phyloP scores from a whole-genome alignment of 2,113 vertebrate species.

The Diphyllodes magnificus region DNA sequence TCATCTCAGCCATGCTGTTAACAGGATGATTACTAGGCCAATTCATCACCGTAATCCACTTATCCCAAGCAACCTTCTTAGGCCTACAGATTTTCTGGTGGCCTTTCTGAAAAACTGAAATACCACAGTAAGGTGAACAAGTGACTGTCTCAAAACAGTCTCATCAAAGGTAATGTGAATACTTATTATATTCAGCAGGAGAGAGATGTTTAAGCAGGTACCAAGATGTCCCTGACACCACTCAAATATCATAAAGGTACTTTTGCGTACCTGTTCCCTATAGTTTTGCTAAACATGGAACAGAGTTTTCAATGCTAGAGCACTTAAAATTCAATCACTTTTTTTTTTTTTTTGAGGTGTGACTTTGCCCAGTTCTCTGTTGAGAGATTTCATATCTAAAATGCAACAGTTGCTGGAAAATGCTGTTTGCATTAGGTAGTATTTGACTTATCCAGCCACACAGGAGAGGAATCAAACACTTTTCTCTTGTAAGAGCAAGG shows the following conservation, averaged over 20 bases:
- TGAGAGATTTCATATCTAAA: neutral
- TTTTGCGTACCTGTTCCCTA: neutral
- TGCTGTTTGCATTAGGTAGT: neutral
- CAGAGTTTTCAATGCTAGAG: neutral
- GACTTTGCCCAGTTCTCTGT: neutral
- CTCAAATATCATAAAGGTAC: neutral
- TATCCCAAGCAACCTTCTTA: neutral
- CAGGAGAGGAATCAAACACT: neutral
- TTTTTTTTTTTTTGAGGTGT: neutral
- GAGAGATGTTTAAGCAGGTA: neutral
- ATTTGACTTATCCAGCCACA: neutral
- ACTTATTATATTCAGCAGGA: fast-evolving
- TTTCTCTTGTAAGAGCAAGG: neutral
- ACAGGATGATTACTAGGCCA: neutral
- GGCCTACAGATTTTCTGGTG: neutral
- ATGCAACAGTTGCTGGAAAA: neutral
- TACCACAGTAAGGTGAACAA: neutral
- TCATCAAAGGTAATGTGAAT: neutral
- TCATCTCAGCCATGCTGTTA: neutral
- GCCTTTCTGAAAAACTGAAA: neutral
- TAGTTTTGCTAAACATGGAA: neutral
- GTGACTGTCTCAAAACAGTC: neutral
- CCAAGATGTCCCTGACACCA: neutral
- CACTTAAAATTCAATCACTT: neutral
- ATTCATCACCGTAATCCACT: neutral